phyloP scores from a whole-genome alignment of 2,113 vertebrate genomes.

The Ibidorhyncha struthersii region DNA sequence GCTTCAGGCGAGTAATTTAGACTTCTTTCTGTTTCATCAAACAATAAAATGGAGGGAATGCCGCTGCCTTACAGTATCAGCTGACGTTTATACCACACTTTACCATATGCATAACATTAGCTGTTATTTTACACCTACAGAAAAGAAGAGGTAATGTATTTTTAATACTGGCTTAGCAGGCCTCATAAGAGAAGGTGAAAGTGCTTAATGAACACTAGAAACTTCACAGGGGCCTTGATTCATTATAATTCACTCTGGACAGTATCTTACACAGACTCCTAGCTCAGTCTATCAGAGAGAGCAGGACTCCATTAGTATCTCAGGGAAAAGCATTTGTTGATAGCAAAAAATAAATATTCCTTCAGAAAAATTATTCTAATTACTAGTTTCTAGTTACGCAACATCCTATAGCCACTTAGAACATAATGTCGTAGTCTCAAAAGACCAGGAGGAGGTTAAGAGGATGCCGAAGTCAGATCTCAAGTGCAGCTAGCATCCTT shows the following conservation, averaged over 20 bases:
- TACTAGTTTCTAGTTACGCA: not conserved
- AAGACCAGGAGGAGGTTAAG: not conserved
- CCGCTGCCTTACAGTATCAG: not conserved
- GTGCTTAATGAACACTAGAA: slow-evolving; percentile 15
- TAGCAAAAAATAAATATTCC: not conserved
- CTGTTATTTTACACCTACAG: not conserved
- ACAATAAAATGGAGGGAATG: slow-evolving; percentile 46
- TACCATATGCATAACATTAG: not conserved
- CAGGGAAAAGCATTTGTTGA: not conserved
- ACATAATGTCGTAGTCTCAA: not conserved
- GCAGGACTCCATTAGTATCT: not conserved
- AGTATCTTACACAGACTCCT: not conserved
- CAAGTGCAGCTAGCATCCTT: not conserved
- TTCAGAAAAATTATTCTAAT: not conserved
- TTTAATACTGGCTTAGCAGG: slow-evolving; percentile 45
- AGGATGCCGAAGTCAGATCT: not conserved
- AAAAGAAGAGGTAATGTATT: not conserved
- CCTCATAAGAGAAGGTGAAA: slow-evolving; percentile 30
- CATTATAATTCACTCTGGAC: slow-evolving; percentile 29
- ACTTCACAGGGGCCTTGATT: not conserved
- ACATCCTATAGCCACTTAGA: not conserved
- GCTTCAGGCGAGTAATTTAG: slow-evolving; percentile 47
- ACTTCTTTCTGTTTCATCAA: slow-evolving; percentile 51
- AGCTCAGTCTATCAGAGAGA: not conserved
- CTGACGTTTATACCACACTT: not conserved